Evolutionary conservation across 2,888 invertebrate species (phyloP).

Genomic region (Amblyjoppa proteus): DNA sequence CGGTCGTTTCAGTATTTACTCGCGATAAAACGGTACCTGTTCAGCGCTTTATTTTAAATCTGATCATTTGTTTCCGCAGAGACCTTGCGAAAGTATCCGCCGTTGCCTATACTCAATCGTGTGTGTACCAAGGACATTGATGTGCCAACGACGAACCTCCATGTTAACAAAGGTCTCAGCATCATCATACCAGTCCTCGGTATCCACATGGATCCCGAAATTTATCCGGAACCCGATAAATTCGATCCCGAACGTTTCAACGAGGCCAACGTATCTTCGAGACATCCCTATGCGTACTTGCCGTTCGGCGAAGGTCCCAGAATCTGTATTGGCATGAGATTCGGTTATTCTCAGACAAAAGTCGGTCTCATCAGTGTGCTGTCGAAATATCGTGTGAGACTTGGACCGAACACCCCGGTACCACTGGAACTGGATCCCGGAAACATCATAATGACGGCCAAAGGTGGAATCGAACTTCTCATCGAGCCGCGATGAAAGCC

Average conservation of each 20-base stretch:
- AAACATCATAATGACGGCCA: constrained; percentile 52
- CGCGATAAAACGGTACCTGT: too few relatives aligned
- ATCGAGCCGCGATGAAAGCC: constrained; percentile 13
- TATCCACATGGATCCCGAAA: constrained; percentile 85
- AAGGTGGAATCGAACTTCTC: constrained; percentile 65
- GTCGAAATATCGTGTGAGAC: constrained; percentile 67
- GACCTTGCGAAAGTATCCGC: constrained; percentile 83
- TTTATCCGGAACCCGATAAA: constrained; percentile 85
- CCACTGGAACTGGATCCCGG: constrained; percentile 69
- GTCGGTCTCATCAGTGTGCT: constrained; percentile 73
- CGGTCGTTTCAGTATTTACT: too few relatives aligned
- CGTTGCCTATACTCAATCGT: constrained; percentile 80
- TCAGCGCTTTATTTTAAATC: background rate
- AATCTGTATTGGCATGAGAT: constrained; percentile 79
- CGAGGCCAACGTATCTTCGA: constrained; percentile 78
- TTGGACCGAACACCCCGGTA: constrained; percentile 68
- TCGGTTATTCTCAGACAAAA: constrained; percentile 76
- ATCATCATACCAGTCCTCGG: constrained; percentile 83
- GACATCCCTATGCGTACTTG: constrained; percentile 77
- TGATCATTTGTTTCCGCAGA: constrained; percentile 72
- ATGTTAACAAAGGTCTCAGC: constrained; percentile 74
- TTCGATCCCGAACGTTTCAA: constrained; percentile 86
- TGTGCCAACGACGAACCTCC: constrained; percentile 73
- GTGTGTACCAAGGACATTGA: constrained; percentile 80
- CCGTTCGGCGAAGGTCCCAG: constrained; percentile 81